A percentile compares a stretch with the other conserved stretches of the same genome.
Conservation (phyloP, 2,888 invertebrate genomes). For the Mayetiola destructor region DNA sequence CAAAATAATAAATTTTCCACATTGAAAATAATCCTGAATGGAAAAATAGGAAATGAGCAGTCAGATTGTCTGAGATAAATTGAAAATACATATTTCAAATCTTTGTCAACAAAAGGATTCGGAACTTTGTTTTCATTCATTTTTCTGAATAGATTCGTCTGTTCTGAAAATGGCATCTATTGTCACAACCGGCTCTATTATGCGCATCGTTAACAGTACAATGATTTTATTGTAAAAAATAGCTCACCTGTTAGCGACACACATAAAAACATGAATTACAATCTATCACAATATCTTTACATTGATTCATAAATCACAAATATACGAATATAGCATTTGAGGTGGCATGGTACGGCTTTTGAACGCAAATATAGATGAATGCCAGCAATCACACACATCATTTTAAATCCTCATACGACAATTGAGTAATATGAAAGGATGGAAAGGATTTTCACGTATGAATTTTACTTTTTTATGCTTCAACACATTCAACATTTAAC, state of each 20-base stretch:
- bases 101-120: neutral
- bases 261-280: neutral
- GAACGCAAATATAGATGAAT: slow-evolving; percentile 11
- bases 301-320: too few species aligned
- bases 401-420: neutral
- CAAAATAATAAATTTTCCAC: too few species aligned
- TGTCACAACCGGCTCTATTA: too few species aligned
- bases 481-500: neutral
- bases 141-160: too few species aligned
- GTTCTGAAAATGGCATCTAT: too few species aligned
- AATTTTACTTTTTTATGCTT: neutral
- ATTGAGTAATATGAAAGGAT: neutral
- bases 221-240: neutral
- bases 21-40: neutral
- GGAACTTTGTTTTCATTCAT: neutral
- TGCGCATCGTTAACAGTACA: slow-evolving; percentile 3
- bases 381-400: neutral
- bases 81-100: slow-evolving; percentile 5
- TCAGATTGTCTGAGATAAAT: slow-evolving; percentile 12
- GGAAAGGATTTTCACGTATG: neutral
- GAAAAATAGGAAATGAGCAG: neutral
- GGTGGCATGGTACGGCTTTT: too few species aligned
- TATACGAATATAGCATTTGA: too few species aligned
- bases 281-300: too few species aligned
- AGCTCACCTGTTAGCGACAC: neutral